Conservation (phyloP, 1,140 invertebrate species). For the Melanaphis sacchari region DNA sequence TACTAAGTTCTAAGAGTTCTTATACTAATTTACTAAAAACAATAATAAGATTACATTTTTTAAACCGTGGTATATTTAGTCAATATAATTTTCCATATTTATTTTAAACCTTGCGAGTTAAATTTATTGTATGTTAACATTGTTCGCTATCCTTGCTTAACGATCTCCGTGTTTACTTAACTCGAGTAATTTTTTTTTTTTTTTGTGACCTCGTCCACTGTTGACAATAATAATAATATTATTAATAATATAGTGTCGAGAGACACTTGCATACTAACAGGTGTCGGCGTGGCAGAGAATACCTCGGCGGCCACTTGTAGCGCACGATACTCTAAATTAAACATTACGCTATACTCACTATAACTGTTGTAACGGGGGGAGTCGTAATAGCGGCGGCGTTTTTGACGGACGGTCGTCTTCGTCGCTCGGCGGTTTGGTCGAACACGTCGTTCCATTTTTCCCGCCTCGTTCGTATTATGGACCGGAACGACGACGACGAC, state of each 20-base stretch:
- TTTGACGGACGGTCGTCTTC: constrained; percentile 5
- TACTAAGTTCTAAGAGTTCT: no score
- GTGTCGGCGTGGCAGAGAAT: not conserved
- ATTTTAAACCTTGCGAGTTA: no score
- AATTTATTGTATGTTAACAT: no score
- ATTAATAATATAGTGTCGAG: not conserved
- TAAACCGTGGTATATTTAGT: no score
- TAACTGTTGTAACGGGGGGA: not conserved
- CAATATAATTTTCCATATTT: no score
- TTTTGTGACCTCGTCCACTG: no score
- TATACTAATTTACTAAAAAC: no score
- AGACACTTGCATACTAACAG: not conserved
- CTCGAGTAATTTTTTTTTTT: no score
- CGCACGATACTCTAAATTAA: not conserved
- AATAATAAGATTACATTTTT: no score
- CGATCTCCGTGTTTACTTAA: no score
- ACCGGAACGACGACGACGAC: not conserved
- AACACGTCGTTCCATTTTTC: not conserved
- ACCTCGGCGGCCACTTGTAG: not conserved
- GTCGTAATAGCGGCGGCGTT: not conserved
- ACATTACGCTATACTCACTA: not conserved
- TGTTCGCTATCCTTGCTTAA: no score
- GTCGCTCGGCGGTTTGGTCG: not conserved
- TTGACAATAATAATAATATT: not conserved
- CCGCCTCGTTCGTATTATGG: not conserved